phyloP scores from a whole-genome alignment of 2,797 vertebrate species.

The Rhabdomys pumilio region DNA sequence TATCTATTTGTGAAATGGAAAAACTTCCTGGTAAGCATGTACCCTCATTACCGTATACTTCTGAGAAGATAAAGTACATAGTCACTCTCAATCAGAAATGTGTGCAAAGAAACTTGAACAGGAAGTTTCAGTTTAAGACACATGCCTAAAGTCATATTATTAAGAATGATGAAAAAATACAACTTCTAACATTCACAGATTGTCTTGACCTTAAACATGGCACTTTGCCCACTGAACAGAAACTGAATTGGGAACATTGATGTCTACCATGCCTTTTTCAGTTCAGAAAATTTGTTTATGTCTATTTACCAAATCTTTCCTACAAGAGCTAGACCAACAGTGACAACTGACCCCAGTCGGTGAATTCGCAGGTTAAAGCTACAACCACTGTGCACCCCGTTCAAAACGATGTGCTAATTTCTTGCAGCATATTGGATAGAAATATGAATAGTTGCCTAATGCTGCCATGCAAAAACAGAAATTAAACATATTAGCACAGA shows the following conservation, averaged over 20 bases:
- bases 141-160: background rate
- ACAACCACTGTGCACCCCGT: background rate
- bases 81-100: background rate
- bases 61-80: background rate
- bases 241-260: background rate
- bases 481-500: background rate
- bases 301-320: background rate
- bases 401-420: background rate
- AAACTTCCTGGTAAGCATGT: background rate
- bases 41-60: background rate
- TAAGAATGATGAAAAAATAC: background rate
- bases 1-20: conserved; percentile 14
- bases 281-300: background rate
- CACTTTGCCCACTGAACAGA: background rate
- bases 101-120: background rate
- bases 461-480: background rate
- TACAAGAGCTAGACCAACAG: background rate
- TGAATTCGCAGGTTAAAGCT: background rate
- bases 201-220: background rate
- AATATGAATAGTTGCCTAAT: background rate
- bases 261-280: background rate
- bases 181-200: background rate
- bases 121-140: background rate
- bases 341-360: background rate
- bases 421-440: background rate